Percentiles rank a stretch among this genome's conserved stretches.
Evolutionary conservation across 2,113 vertebrate species (phyloP).

Genomic region (Manacus vitellinus): DNA sequence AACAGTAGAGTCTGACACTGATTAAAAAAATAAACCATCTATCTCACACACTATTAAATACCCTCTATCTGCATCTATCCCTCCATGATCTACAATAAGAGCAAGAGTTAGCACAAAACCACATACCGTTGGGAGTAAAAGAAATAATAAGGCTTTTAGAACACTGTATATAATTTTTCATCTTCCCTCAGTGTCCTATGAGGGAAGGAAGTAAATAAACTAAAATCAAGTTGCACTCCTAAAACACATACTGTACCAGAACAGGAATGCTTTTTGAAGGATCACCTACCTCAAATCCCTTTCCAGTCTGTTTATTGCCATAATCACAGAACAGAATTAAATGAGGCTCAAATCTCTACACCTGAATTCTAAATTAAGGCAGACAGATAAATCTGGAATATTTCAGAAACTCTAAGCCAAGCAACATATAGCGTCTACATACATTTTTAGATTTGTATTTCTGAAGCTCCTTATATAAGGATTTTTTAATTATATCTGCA

Average conservation of each 20-base stretch:
- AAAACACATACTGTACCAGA: not conserved
- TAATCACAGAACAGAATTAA: not conserved
- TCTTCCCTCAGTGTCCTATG: not conserved
- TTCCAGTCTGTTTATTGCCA: not conserved
- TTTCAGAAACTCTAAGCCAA: not conserved
- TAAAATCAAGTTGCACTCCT: not conserved
- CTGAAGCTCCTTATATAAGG: not conserved
- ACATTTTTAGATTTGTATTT: not conserved
- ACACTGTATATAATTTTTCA: not conserved
- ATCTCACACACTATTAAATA: not conserved
- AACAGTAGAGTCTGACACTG: not conserved
- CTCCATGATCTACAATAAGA: not conserved
- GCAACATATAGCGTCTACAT: not conserved
- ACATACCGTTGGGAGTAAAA: not conserved
- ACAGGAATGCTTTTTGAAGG: not conserved
- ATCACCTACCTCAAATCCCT: not conserved
- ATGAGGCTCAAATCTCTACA: not conserved
- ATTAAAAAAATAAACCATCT: not conserved
- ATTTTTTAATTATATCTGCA: not conserved
- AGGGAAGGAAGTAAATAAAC: not conserved
- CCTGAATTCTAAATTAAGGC: not conserved
- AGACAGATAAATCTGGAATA: not conserved
- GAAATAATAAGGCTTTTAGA: not conserved
- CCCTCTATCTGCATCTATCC: not conserved
- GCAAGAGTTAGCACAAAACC: not conserved